Conservation (phyloP, 2,888 invertebrate species). For the Endomychus coccineus region DNA sequence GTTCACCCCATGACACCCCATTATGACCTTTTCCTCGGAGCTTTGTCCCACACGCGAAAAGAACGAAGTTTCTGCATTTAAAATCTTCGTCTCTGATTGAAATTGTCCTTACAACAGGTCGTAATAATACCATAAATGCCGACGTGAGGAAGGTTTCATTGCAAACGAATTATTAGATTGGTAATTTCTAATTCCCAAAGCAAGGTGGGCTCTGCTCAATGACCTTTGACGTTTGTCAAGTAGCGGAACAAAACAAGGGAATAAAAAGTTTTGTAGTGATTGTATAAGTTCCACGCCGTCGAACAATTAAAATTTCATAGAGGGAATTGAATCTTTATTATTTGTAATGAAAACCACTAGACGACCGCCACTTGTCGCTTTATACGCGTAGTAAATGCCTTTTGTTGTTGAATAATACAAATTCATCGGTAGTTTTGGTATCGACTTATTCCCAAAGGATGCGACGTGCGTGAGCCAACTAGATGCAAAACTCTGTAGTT, state of each 20-base stretch:
- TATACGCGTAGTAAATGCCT: no score
- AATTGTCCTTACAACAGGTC: conserved; percentile 7
- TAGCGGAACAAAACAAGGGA: background rate
- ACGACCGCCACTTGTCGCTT: conserved; percentile 6
- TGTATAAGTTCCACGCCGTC: conserved; percentile 29
- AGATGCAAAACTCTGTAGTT: no score
- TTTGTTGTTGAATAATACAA: no score
- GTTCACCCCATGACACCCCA: conserved; percentile 10
- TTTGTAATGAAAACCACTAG: conserved; percentile 16
- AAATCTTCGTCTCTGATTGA: conserved; percentile 15
- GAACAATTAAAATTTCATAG: conserved; percentile 26
- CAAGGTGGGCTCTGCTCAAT: conserved; percentile 36
- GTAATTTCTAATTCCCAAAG: conserved; percentile 35
- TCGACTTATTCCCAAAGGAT: no score
- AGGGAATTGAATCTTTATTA: conserved; percentile 18
- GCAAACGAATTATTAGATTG: no score
- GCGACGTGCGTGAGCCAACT: no score
- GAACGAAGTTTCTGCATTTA: conserved; percentile 16
- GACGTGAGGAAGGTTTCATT: conserved; percentile 4
- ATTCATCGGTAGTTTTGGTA: no score
- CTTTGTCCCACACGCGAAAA: conserved; percentile 10
- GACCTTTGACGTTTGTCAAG: conserved; percentile 31
- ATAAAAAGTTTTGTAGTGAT: conserved; percentile 7
- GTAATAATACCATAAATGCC: conserved; percentile 6
- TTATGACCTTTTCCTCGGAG: conserved; percentile 8